Conservation (phyloP, 1,140 invertebrate genomes). For the Leptoteleia sp. region DNA sequence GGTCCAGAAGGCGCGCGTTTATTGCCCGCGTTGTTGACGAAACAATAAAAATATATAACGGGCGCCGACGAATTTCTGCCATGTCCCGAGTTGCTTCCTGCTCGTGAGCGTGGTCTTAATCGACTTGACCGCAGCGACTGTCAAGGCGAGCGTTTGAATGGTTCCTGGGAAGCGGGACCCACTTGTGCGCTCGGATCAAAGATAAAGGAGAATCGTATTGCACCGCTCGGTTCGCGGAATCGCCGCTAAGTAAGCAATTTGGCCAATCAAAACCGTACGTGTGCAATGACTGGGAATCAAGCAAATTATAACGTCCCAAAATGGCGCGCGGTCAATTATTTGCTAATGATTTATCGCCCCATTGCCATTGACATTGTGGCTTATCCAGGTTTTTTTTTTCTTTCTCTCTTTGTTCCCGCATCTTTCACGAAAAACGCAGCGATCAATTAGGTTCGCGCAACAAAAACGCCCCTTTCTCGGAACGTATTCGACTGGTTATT, state of each 20-base stretch:
- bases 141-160: constrained; percentile 61
- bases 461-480: too few species aligned
- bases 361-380: too few species aligned
- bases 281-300: neutral
- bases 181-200: constrained; percentile 46
- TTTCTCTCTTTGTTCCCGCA: too few species aligned
- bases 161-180: constrained; percentile 54
- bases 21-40: constrained; percentile 31
- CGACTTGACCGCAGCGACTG: constrained; percentile 62
- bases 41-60: constrained; percentile 50
- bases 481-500: too few species aligned
- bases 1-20: constrained; percentile 40
- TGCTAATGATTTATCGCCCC: too few species aligned
- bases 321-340: too few species aligned
- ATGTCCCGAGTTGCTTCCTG: constrained; percentile 36
- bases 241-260: constrained; percentile 57
- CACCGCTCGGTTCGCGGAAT: constrained; percentile 64
- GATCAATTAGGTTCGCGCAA: too few species aligned
- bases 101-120: constrained; percentile 55
- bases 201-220: constrained; percentile 64
- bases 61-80: constrained; percentile 16
- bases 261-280: constrained; percentile 29
- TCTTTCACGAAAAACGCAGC: too few species aligned
- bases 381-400: too few species aligned
- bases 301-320: constrained; percentile 13